phyloP scores from a whole-genome alignment of 2,113 vertebrate species.

The Channa argus region DNA sequence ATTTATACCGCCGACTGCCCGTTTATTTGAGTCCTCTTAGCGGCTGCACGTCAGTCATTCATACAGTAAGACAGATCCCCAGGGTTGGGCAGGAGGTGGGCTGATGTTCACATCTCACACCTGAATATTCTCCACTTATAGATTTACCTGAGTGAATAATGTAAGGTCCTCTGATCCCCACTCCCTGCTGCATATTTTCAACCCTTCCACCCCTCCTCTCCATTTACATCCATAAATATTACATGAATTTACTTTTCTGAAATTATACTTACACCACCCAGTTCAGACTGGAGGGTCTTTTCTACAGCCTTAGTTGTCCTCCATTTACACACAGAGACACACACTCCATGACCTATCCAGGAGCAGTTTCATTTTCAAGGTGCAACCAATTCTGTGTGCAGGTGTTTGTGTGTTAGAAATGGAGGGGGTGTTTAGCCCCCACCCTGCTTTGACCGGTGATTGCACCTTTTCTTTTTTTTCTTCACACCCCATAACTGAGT shows the following conservation, averaged over 20 bases:
- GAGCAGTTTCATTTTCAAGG: constrained; percentile 70
- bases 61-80: constrained; percentile 39
- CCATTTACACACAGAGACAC: constrained; percentile 1
- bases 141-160: constrained; percentile 74
- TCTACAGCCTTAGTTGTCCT: constrained; percentile 29
- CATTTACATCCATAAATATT: constrained; percentile 73
- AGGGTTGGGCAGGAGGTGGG: constrained; percentile 4
- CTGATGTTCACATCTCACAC: constrained; percentile 54
- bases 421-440: constrained; percentile 19
- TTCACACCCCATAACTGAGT: constrained; percentile 75
- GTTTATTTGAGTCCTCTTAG: constrained; percentile 44
- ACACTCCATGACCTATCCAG: constrained; percentile 47
- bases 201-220: constrained; percentile 15
- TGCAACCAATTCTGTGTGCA: constrained; percentile 32
- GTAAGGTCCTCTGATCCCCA: constrained; percentile 49
- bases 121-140: constrained; percentile 74
- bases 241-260: constrained; percentile 75
- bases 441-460: constrained; percentile 49
- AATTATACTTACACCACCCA: constrained; percentile 57
- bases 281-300: constrained; percentile 38
- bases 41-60: constrained; percentile 51
- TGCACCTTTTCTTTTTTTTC: constrained; percentile 63
- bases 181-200: constrained; percentile 57
- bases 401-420: background rate
- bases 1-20: constrained; percentile 31